A percentile compares a stretch with the other conserved stretches of the same genome.
Conservation (phyloP, 2,113 vertebrate species). For the Myotis davidii region DNA sequence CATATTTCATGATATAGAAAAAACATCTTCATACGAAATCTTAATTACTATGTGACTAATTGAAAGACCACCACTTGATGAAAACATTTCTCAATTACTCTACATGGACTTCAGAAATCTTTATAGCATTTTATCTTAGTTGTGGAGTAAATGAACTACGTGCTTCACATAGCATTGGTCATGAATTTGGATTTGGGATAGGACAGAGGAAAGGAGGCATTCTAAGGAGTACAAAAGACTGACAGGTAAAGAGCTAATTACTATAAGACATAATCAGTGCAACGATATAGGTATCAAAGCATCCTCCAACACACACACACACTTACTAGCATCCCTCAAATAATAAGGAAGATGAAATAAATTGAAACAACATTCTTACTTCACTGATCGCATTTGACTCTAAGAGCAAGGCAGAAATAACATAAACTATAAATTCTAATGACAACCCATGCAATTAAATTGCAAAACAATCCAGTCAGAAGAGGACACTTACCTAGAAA, state of each 20-base stretch:
- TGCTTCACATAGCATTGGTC: neutral
- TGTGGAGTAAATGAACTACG: slow-evolving; percentile 45
- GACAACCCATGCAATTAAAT: neutral
- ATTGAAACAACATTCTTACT: neutral
- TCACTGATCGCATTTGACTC: neutral
- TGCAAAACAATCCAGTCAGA: accelerated
- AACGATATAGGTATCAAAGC: neutral
- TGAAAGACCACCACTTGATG: slow-evolving; percentile 43
- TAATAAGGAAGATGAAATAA: neutral
- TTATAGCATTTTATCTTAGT: slow-evolving; percentile 29
- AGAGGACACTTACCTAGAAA: slow-evolving; percentile 90
- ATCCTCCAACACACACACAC: neutral
- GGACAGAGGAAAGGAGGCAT: neutral
- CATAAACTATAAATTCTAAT: neutral
- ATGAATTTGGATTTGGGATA: neutral
- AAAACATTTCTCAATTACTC: slow-evolving; percentile 18
- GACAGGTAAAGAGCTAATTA: slow-evolving; percentile 4
- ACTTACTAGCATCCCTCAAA: neutral
- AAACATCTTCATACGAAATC: neutral
- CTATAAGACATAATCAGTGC: neutral
- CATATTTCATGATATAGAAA: neutral
- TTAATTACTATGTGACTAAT: slow-evolving; percentile 57
- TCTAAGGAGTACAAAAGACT: neutral
- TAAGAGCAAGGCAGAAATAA: neutral
- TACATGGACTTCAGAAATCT: neutral